These are phyloP conservation scores for Geodia barretti DNA, from an alignment of 37 sponge, comb jelly and placozoan species.

Conservation along the genomic window DNA sequence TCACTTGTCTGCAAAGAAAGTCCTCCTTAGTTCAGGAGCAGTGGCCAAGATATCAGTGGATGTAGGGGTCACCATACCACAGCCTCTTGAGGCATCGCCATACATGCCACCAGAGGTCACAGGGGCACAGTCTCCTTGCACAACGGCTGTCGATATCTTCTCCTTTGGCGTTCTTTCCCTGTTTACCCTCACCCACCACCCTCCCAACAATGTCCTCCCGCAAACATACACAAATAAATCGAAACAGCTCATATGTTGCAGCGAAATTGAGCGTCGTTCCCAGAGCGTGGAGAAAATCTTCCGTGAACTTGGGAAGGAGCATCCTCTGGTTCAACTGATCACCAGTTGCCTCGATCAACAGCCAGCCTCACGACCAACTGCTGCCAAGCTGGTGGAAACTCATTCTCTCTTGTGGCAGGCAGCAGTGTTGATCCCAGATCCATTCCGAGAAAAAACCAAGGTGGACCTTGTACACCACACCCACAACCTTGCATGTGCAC, in stretches of 20 bases:
- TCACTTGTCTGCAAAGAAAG: conserved; percentile 30
- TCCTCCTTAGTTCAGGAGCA: conserved; percentile 18
- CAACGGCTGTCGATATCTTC: conserved; percentile 31
- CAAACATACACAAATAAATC: no score
- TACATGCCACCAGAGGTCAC: no score
- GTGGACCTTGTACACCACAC: no score
- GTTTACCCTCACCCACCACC: conserved; percentile 7
- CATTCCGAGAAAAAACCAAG: no score
- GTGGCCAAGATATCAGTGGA: conserved; percentile 51
- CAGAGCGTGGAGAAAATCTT: neutral
- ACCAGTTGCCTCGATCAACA: neutral
- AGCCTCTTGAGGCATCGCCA: neutral
- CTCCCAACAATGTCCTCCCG: neutral
- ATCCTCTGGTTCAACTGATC: conserved; percentile 13
- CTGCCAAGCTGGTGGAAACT: no score
- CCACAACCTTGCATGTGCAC: no score
- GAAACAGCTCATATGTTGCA: no score
- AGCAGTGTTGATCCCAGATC: no score
- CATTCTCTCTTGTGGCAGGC: no score
- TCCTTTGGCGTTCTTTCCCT: conserved; percentile 38
- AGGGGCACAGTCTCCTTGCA: neutral
- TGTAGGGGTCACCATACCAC: neutral
- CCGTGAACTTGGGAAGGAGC: neutral
- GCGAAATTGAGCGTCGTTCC: no score
- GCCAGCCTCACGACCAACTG: neutral